Evolutionary conservation across 2,797 vertebrate species (phyloP).

Genomic region (Cygnus olor): DNA sequence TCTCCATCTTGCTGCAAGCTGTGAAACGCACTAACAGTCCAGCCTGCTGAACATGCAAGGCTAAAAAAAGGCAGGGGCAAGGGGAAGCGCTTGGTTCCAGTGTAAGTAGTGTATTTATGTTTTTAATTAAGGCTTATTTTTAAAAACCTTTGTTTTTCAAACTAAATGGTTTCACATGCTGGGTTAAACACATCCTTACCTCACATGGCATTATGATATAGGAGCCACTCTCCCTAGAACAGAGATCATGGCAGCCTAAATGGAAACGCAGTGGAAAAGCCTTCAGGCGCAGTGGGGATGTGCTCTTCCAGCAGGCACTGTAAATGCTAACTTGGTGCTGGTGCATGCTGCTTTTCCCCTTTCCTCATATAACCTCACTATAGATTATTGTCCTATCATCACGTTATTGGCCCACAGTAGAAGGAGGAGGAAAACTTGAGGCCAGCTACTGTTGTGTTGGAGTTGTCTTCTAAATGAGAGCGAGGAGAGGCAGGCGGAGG

Average conservation of each 20-base stretch:
- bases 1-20: neutral
- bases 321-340: neutral
- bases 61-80: neutral
- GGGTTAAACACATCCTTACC: neutral
- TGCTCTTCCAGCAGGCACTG: neutral
- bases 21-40: neutral
- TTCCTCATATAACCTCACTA: neutral
- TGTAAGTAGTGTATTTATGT: neutral
- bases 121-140: conserved; percentile 18
- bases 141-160: neutral
- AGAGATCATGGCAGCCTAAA: rapidly evolving
- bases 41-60: neutral
- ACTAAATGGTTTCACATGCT: neutral
- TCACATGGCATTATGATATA: neutral
- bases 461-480: neutral
- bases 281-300: rapidly evolving
- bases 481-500: neutral
- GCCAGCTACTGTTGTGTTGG: neutral
- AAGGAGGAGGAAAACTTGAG: neutral
- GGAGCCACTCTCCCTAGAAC: neutral
- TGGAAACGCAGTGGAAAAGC: rapidly evolving
- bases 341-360: neutral
- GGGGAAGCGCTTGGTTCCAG: neutral
- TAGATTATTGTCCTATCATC: neutral
- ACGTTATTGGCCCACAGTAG: neutral